These are phyloP conservation scores for Microcebus tavaratra DNA, from an alignment of 2,113 vertebrate species.

Conservation along the genomic window DNA sequence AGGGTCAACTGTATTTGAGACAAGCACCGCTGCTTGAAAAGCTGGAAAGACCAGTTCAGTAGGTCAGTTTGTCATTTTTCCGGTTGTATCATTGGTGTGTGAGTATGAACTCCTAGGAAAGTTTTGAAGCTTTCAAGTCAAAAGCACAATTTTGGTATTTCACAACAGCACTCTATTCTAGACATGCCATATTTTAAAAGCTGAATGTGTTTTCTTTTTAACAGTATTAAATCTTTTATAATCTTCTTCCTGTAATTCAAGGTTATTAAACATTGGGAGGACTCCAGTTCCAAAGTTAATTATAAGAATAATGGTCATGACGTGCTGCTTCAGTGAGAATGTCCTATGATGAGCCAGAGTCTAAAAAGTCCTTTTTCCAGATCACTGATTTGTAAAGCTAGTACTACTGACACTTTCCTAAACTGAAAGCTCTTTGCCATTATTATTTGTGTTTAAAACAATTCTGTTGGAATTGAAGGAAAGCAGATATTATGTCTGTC, in stretches of 20 bases:
- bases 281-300: conserved; percentile 38
- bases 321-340: background rate
- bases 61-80: background rate
- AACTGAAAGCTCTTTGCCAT: conserved; percentile 22
- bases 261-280: background rate
- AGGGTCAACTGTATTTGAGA: background rate
- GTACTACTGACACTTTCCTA: background rate
- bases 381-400: conserved; percentile 43
- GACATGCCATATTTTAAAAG: background rate
- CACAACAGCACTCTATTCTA: background rate
- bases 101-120: background rate
- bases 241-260: conserved; percentile 24
- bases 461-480: background rate
- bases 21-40: background rate
- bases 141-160: background rate
- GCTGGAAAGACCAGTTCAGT: background rate
- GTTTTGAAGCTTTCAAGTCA: background rate
- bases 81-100: background rate
- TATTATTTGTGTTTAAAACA: conserved; percentile 40
- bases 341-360: background rate
- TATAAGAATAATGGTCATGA: background rate
- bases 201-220: background rate
- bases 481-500: background rate
- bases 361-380: background rate
- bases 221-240: background rate